Evolutionary conservation across 2,888 invertebrate genomes (phyloP).

Genomic region (Pyrrhosoma nymphula): DNA sequence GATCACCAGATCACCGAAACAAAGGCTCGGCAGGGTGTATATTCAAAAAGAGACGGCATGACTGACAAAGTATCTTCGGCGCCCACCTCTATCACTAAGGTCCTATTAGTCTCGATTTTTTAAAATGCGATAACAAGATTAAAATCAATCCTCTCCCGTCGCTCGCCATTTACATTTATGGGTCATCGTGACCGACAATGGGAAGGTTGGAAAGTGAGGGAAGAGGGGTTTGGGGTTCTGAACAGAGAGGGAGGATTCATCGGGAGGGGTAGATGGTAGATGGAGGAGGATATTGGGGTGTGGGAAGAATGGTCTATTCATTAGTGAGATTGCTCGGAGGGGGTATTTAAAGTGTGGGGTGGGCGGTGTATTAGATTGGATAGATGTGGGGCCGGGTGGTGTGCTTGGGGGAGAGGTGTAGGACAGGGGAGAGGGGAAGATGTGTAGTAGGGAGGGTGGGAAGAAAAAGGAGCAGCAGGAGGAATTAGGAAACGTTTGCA

Average conservation of each 20-base stretch:
- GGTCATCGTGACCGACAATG: background rate
- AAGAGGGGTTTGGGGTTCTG: too few relatives aligned
- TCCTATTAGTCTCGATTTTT: too few relatives aligned
- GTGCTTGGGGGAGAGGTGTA: background rate
- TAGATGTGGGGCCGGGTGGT: background rate
- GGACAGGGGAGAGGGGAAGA: too few relatives aligned
- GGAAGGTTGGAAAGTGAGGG: too few relatives aligned
- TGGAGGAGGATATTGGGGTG: background rate
- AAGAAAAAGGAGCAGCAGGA: too few relatives aligned
- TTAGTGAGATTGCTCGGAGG: slow-evolving; percentile 20
- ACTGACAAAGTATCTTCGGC: too few relatives aligned
- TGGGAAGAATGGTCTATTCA: background rate
- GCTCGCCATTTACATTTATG: background rate
- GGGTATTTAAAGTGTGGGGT: background rate
- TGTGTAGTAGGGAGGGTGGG: too few relatives aligned
- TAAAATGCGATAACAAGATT: background rate
- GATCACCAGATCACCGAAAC: too few relatives aligned
- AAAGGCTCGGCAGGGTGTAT: too few relatives aligned
- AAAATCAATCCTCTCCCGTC: background rate
- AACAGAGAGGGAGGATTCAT: background rate
- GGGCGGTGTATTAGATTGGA: background rate
- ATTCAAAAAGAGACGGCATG: too few relatives aligned
- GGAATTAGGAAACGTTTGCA: background rate
- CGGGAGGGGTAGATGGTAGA: background rate
- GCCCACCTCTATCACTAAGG: too few relatives aligned